Evolutionary conservation across 2,888 invertebrate genomes (phyloP), one percentile per base, ranked within the genome.

Genomic region (Pasiphila rectangulata): DNA sequence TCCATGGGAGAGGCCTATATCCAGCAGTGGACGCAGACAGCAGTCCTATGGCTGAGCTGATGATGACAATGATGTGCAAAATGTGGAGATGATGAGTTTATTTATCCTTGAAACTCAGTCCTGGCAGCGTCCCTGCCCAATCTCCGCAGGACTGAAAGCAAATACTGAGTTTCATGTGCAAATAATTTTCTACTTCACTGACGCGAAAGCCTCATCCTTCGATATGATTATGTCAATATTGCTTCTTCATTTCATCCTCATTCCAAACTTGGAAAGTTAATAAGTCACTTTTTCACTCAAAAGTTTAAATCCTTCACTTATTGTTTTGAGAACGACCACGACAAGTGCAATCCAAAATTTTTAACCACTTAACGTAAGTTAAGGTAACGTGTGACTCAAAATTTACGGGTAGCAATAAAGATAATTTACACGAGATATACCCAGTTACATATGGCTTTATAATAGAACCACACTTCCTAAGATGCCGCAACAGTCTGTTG

Each of bases 161-260:
- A 44, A 50, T 44, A 50, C 30, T 42, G 27, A 24, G 27, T 46
- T 32, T 24, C 21, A 39, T 34, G 51, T 47, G 50, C 50, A 47
- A 54, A 49, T 24, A 39, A 36, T 21, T n/a, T n/a, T 45, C 45
- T 34, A 41, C 53, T 32, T 51, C 48, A 63, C 63, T 46, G 46
- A 63, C 63, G 63, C 23, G 63, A 60, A 13, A 63, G 63, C 46
- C 57, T 61, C 63, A 63, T 63, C 45, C 39, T 49, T 32, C 7
- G 25, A 45, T 53, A 50, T 27, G 25, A 36, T 43, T 51, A 42
- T 27, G n/a, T 47, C 37, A 48, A 40, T 55, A 47, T 53, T 27
- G 19, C 9, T 35, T 51, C 43, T 50, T 46, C 50, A 50, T 50
- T 17, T 24, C 38, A 39, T 38, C 38, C 13, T 41, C 17, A 3